Evolutionary conservation across 1,140 invertebrate species (phyloP).

Genomic region (Sipha flava): DNA sequence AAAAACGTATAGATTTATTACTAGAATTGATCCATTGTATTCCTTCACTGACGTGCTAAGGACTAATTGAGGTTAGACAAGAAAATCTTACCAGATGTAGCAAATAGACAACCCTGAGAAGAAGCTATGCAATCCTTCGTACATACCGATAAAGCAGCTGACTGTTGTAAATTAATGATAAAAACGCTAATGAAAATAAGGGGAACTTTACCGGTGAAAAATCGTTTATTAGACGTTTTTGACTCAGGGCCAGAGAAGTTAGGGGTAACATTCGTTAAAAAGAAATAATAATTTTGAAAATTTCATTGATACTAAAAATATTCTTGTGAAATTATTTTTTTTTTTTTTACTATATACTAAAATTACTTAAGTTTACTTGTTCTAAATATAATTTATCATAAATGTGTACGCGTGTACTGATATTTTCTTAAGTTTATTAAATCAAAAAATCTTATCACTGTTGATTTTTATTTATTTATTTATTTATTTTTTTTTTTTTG

Average conservation of each 20-base stretch:
- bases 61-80: background rate
- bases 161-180: constrained; percentile 2
- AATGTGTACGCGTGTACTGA: too few relatives aligned
- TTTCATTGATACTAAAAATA: too few relatives aligned
- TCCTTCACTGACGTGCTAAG: background rate
- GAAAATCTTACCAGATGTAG: background rate
- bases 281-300: too few relatives aligned
- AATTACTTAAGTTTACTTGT: too few relatives aligned
- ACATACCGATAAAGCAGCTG: background rate
- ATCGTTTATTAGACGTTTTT: background rate
- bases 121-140: background rate
- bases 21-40: background rate
- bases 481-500: too few relatives aligned
- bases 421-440: too few relatives aligned
- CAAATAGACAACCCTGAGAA: background rate
- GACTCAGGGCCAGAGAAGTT: background rate
- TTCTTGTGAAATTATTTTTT: too few relatives aligned
- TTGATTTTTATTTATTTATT: too few relatives aligned
- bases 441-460: too few relatives aligned
- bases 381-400: too few relatives aligned
- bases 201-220: background rate
- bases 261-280: too few relatives aligned
- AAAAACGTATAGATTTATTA: background rate
- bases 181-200: background rate
- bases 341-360: too few relatives aligned